Evolutionary conservation across 2,888 invertebrate species (phyloP).

Genomic region (Drosophila engyochracea): DNA sequence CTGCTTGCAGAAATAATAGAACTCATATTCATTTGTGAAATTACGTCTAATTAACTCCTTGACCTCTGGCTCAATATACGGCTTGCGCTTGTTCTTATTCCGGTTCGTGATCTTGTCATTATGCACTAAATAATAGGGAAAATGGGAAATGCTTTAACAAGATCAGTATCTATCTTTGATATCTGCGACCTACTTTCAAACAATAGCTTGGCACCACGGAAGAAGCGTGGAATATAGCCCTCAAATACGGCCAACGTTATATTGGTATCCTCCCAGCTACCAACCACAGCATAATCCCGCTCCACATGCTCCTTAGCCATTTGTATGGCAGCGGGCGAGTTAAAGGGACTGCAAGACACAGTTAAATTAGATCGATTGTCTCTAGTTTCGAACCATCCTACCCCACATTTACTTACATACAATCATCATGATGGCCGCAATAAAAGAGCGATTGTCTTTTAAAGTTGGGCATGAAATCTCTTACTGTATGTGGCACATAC

Average conservation of each 20-base stretch:
- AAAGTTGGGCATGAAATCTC: constrained; percentile 92
- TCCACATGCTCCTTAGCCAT: constrained; percentile 94
- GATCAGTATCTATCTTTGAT: background rate
- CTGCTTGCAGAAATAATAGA: constrained; percentile 95
- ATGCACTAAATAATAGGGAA: constrained; percentile 54
- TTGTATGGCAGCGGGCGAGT: constrained; percentile 92
- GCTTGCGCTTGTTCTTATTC: constrained; percentile 94
- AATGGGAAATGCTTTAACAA: background rate
- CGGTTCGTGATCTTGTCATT: constrained; percentile 84
- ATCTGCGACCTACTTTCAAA: constrained; percentile 67
- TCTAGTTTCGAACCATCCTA: background rate
- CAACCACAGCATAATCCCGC: constrained; percentile 94
- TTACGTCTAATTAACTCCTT: constrained; percentile 90
- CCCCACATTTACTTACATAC: constrained; percentile 88
- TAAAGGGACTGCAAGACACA: constrained; percentile 89
- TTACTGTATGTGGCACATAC: constrained; percentile 87
- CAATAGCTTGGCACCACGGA: constrained; percentile 88
- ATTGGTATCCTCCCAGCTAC: constrained; percentile 94
- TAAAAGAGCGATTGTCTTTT: constrained; percentile 94
- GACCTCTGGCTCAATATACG: constrained; percentile 83
- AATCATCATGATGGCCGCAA: constrained; percentile 93
- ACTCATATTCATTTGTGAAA: constrained; percentile 94
- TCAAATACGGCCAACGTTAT: constrained; percentile 93
- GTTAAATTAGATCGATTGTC: constrained; percentile 10
- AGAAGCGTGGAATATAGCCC: constrained; percentile 93